Evolutionary conservation across 2,888 invertebrate genomes (phyloP).

Genomic region (Caenorhabditis sulstoni): DNA sequence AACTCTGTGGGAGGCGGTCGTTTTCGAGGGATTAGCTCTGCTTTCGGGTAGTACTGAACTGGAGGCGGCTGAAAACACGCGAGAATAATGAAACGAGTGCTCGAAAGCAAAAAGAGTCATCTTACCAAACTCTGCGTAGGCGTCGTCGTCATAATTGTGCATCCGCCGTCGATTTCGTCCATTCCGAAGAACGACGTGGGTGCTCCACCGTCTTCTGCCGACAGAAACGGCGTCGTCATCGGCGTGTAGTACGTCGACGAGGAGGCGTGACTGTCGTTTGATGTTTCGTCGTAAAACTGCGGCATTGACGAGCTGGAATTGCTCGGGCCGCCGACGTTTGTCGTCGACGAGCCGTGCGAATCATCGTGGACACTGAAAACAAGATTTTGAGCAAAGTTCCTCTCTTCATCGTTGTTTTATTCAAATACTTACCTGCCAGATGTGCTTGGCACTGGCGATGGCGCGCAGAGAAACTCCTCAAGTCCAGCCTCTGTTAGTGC

Average conservation of each 20-base stretch:
- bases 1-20: not conserved
- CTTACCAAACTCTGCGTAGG: no score
- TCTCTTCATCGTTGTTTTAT: not conserved
- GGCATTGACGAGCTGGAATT: not conserved
- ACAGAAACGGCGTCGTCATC: slow-evolving; percentile 22
- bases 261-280: slow-evolving; percentile 3
- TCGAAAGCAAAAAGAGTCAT: not conserved
- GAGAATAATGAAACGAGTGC: not conserved
- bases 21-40: slow-evolving; percentile 39
- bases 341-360: not conserved
- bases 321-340: not conserved
- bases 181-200: slow-evolving; percentile 46
- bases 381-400: not conserved
- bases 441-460: slow-evolving; percentile 49
- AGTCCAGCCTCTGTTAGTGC: slow-evolving; percentile 69
- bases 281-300: slow-evolving; percentile 22
- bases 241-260: slow-evolving; percentile 27
- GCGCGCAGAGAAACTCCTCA: slow-evolving; percentile 60
- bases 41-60: slow-evolving; percentile 17
- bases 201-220: slow-evolving; percentile 40
- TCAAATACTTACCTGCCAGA: slow-evolving; percentile 37
- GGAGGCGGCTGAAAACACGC: not conserved
- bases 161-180: slow-evolving; percentile 36
- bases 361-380: slow-evolving; percentile 30
- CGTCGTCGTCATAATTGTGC: slow-evolving; percentile 10